Evolutionary conservation across 2,888 invertebrate genomes (phyloP).

Genomic region (Dryobota labecula): DNA sequence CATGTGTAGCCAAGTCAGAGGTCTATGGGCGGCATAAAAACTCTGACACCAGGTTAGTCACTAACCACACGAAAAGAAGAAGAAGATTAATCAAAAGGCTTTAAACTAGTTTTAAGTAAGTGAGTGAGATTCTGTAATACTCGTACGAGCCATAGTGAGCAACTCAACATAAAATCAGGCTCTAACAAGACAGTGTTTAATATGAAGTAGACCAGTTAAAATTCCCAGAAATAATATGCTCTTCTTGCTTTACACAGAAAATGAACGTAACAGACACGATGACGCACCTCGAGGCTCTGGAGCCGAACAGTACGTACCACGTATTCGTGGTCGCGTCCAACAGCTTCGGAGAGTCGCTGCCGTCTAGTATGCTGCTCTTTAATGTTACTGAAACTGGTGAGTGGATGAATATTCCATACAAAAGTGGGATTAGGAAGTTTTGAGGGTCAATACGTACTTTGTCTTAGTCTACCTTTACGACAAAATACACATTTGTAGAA

Average conservation of each 20-base stretch:
- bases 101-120: neutral
- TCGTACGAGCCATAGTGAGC: neutral
- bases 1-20: no score
- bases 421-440: neutral
- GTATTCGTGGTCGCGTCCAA: slow-evolving; percentile 95
- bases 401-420: slow-evolving; percentile 34
- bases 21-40: no score
- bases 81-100: no score
- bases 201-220: neutral
- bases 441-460: neutral
- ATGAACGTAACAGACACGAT: slow-evolving; percentile 92
- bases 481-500: neutral
- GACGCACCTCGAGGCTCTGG: slow-evolving; percentile 91
- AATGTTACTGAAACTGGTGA: slow-evolving; percentile 92
- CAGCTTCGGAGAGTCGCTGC: slow-evolving; percentile 94
- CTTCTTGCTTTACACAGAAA: slow-evolving; percentile 87
- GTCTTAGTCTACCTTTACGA: neutral
- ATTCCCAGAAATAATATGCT: neutral
- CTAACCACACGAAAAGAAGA: no score
- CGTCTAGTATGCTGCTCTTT: slow-evolving; percentile 94
- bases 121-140: neutral
- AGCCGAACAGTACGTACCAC: slow-evolving; percentile 93
- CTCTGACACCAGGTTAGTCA: no score
- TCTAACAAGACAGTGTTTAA: neutral
- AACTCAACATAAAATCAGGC: neutral